phyloP scores from a whole-genome alignment of 2,797 vertebrate species.

The Thaleichthys pacificus region DNA sequence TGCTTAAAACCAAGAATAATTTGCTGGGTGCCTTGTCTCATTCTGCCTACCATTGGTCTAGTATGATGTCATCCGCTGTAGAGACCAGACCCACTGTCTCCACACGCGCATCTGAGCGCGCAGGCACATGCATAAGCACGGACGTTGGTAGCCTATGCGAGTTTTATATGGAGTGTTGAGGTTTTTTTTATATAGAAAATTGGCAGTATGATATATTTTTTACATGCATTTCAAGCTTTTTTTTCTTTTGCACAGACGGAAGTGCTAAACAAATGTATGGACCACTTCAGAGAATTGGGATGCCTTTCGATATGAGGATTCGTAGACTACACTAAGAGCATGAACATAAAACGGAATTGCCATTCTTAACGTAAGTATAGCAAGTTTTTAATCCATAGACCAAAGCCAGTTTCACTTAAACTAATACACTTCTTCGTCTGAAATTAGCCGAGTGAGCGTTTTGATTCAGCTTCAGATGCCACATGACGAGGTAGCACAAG shows the following conservation, averaged over 20 bases:
- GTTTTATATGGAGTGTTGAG: slow-evolving; percentile 11
- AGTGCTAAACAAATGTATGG: slow-evolving; percentile 33
- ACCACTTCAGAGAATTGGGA: slow-evolving; percentile 36
- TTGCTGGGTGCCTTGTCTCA: slow-evolving; percentile 39
- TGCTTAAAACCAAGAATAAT: slow-evolving; percentile 60
- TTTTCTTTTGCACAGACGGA: background rate
- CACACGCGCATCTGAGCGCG: slow-evolving; percentile 48
- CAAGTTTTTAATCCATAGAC: background rate
- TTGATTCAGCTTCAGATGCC: background rate
- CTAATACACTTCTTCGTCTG: too few relatives aligned
- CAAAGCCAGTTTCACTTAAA: background rate
- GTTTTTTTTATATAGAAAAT: slow-evolving; percentile 3
- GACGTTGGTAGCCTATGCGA: slow-evolving; percentile 19
- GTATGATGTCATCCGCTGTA: slow-evolving; percentile 78
- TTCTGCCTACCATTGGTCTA: slow-evolving; percentile 67
- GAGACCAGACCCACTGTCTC: slow-evolving; percentile 63
- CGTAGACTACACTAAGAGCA: slow-evolving; percentile 20
- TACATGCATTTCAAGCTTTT: slow-evolving; percentile 5
- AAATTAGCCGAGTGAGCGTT: too few relatives aligned
- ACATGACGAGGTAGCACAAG: background rate
- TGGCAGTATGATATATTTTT: slow-evolving; percentile 4
- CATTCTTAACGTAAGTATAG: slow-evolving; percentile 58
- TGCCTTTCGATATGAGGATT: slow-evolving; percentile 33
- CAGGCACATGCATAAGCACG: slow-evolving; percentile 54
- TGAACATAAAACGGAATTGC: slow-evolving; percentile 49